A percentile compares a stretch with the other conserved stretches of the same genome.
Conservation (phyloP, 2,797 vertebrate genomes). For the Rhincodon typus region DNA sequence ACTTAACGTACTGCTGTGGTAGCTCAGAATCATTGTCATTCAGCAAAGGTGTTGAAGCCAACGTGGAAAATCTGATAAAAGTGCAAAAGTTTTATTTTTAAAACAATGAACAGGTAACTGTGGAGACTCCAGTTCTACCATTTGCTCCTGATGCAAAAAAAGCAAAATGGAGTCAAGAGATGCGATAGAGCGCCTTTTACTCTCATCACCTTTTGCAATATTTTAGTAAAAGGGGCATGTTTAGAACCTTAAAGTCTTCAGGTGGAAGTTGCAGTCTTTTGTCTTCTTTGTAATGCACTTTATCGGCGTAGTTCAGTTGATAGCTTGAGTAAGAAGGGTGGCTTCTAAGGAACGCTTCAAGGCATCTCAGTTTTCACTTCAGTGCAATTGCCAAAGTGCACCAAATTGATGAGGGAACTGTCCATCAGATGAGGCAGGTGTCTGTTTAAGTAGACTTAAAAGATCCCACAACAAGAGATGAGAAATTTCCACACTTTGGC, state of each 20-base stretch:
- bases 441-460: not conserved
- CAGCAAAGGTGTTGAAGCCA: not conserved
- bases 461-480: not conserved
- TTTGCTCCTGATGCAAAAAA: not conserved
- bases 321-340: not conserved
- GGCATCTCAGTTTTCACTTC: not conserved
- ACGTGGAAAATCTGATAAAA: not conserved
- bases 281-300: not conserved
- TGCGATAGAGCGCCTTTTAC: not conserved
- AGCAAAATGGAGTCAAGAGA: not conserved
- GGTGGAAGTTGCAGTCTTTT: not conserved
- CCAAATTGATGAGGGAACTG: not conserved
- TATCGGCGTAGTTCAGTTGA: not conserved
- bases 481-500: no score
- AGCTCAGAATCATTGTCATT: not conserved
- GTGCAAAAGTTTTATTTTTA: not conserved
- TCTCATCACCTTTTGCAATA: not conserved
- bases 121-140: not conserved
- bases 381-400: not conserved
- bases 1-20: not conserved
- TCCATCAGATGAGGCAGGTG: not conserved
- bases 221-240: not conserved
- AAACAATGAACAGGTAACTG: not conserved
- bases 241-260: not conserved
- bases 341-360: not conserved